These are phyloP conservation scores for Macrosteles quadrilineatus DNA, from an alignment of 1,140 invertebrate genomes.

Conservation along the genomic window DNA sequence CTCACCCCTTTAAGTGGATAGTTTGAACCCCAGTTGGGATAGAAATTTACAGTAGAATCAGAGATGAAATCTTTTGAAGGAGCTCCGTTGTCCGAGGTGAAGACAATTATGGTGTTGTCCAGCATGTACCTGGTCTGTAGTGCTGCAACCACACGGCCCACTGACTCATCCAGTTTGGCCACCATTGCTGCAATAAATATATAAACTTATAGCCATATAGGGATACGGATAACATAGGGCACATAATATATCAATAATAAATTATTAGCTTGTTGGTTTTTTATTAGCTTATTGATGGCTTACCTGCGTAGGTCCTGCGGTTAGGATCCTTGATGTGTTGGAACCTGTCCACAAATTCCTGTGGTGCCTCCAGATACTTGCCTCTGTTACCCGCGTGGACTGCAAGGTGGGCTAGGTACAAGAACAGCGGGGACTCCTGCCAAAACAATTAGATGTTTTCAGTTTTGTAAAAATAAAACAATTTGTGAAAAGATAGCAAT, in stretches of 20 bases:
- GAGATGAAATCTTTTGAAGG: constrained; percentile 56
- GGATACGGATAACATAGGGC: too few species aligned
- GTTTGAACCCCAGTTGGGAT: constrained; percentile 65
- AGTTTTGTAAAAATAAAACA: too few species aligned
- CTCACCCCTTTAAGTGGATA: constrained; percentile 66
- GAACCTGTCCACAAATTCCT: constrained; percentile 63
- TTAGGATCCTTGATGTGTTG: constrained; percentile 63
- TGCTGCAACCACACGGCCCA: constrained; percentile 63
- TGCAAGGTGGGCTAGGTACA: constrained; percentile 67
- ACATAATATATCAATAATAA: too few species aligned
- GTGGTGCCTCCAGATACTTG: constrained; percentile 61
- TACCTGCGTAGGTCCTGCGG: constrained; percentile 66
- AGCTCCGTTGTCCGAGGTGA: constrained; percentile 64
- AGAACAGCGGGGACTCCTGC: constrained; percentile 58
- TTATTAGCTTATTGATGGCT: too few species aligned
- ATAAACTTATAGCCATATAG: too few species aligned
- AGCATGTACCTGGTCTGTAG: constrained; percentile 61
- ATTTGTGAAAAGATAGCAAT: too few species aligned
- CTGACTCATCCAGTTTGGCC: constrained; percentile 67
- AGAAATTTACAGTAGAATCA: constrained; percentile 49
- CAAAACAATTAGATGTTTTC: too few species aligned
- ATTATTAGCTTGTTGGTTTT: too few species aligned
- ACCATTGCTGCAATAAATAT: constrained; percentile 66
- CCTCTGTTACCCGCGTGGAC: constrained; percentile 63
- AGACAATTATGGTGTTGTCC: constrained; percentile 60